A percentile compares a stretch with the other conserved stretches of the same genome.
These are phyloP conservation scores for Guaruba guarouba DNA, from an alignment of 2,113 vertebrate genomes.

Conservation along the genomic window DNA sequence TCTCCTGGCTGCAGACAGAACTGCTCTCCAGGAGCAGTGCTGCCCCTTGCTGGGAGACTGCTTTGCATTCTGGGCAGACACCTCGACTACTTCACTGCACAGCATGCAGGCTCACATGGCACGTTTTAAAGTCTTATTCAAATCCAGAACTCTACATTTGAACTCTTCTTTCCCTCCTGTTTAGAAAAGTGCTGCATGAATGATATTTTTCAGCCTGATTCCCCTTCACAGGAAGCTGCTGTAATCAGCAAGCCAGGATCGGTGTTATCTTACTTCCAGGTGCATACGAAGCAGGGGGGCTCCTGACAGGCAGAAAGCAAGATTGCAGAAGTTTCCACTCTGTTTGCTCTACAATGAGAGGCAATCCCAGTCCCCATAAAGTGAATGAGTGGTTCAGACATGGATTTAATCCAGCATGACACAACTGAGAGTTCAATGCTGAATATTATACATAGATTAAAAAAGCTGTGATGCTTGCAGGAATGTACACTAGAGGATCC, in stretches of 20 bases:
- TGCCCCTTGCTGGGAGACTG: constrained; percentile 58
- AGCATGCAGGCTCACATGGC: neutral
- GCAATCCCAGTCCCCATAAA: neutral
- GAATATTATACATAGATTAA: fast-evolving
- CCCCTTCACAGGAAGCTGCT: neutral
- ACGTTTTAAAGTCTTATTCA: neutral
- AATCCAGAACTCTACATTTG: neutral
- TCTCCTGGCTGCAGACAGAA: neutral
- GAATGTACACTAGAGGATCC: neutral
- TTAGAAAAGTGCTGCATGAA: neutral
- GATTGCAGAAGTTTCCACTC: neutral
- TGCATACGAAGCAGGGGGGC: neutral
- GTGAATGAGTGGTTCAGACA: neutral
- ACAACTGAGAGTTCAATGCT: neutral
- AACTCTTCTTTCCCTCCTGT: neutral
- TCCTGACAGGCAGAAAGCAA: neutral
- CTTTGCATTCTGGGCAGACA: constrained; percentile 30
- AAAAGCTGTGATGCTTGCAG: neutral
- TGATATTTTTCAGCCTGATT: neutral
- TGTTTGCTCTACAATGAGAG: neutral
- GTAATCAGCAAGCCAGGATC: neutral
- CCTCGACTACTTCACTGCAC: neutral
- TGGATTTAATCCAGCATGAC: neutral
- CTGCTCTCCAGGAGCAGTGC: constrained; percentile 40
- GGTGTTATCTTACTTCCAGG: neutral